Percentiles rank a stretch among this genome's conserved stretches.
These are phyloP conservation scores for Neofelis nebulosa DNA, from an alignment of 2,113 vertebrate genomes.

Conservation along the genomic window DNA sequence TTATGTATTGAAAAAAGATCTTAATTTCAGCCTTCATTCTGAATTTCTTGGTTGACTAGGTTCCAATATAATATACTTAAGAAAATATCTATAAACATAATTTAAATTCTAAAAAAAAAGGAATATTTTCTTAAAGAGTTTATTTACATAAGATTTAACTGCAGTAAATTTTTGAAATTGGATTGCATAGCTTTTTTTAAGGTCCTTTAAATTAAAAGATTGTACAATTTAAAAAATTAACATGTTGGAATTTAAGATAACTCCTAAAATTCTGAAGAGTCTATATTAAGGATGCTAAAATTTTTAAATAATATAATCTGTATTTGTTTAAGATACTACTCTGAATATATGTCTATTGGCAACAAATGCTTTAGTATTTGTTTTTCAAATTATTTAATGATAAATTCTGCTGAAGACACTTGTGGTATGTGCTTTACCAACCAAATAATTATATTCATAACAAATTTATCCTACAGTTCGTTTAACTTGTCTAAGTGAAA, in stretches of 20 bases:
- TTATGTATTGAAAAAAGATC: background rate
- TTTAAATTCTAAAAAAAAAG: slow-evolving; percentile 8
- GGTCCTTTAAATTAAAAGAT: background rate
- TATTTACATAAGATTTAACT: background rate
- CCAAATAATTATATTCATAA: slow-evolving; percentile 86
- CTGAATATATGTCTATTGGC: background rate
- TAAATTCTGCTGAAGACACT: slow-evolving; percentile 67
- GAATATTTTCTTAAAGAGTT: slow-evolving; percentile 22
- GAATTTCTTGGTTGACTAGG: slow-evolving; percentile 75
- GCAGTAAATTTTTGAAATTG: background rate
- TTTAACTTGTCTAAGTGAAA: slow-evolving; percentile 88
- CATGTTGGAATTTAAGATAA: slow-evolving; percentile 39
- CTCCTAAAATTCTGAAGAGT: slow-evolving; percentile 5
- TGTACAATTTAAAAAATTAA: background rate
- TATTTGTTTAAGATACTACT: slow-evolving; percentile 48
- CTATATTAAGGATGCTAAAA: background rate
- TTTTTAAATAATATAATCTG: background rate
- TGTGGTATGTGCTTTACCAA: slow-evolving; percentile 82
- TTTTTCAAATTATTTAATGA: slow-evolving; percentile 60
- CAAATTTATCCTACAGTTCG: slow-evolving; percentile 85
- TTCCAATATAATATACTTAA: slow-evolving; percentile 45
- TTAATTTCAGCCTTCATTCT: slow-evolving; percentile 80
- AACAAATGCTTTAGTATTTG: slow-evolving; percentile 50
- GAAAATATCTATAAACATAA: slow-evolving; percentile 1
- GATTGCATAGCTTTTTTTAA: background rate